Base-by-base conservation (phyloP, 2,797 vertebrate species). In the Smutsia gigantea region DNA sequence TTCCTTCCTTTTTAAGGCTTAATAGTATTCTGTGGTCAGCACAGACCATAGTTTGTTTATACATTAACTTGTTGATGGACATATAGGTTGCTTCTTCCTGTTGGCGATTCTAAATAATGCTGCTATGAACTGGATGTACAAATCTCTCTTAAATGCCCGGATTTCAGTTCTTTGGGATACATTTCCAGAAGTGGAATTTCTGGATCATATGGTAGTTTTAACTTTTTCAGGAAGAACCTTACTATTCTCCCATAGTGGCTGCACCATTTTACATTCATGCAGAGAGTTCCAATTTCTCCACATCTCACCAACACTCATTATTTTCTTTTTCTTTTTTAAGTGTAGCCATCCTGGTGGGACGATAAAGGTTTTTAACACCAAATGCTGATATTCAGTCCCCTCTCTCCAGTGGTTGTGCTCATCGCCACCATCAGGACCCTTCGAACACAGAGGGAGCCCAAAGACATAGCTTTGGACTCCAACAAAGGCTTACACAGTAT, bases 311-410 rank as follows among this genome's bases (percentile, higher is more conserved):
- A 83, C 29, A n/a, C 37, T 63, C 34, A 4, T 11, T 87, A 34
- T 63, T 74, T 74, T 74, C 53, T 61, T 77, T 29, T 77, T 71
- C 49, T 74, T 4, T 49, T 74, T 31, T n/a, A 37, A 72, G 1
- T 72, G 37, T 12, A 46, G 85, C 68, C 39, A 49, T 25, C 39
- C 39, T 8, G 21, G 34, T 49, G 69, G 21, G 5, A 61, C 46
- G 29, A 61, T 53, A 53, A 85, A 55, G 0, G 95, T 99, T 98
- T 99, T 99, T 82, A 98, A 99, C 97, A 99, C 99, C 94, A 99
- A 99, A 98, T 99, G 99, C 93, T 99, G 99, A 31, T 99, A 99
- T 97, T 99, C 99, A 99, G 99, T 64, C 98, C 99, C 89, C 98
- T 98, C 89, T 99, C 99, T 61, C 99, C 99, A 0, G 99, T 99